Base-by-base conservation (phyloP, 1,140 invertebrate species). In the Pogonognathellus flavescens region DNA sequence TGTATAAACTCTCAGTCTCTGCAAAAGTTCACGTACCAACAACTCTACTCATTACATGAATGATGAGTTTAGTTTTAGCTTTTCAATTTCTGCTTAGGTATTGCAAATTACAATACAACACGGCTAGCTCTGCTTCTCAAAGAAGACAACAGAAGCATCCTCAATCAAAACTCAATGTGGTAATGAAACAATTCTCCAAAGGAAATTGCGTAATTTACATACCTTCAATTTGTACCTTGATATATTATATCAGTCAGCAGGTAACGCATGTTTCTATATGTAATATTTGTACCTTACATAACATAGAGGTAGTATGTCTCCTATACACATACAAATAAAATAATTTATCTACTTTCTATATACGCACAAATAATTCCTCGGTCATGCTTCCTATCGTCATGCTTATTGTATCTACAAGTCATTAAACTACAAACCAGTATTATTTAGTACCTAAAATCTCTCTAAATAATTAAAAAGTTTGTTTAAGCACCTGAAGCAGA, bases 401-500 rank as follows among this genome's bases (percentile, higher is more conserved):
- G 31, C 31, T n/a, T n/a, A n/a, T n/a, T n/a, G n/a, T n/a, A n/a
- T n/a, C n/a, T n/a, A n/a, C n/a, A n/a, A n/a, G n/a, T n/a, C n/a
- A n/a, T n/a, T n/a, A n/a, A n/a, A 41, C 31, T 41, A 60, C 6
- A 60, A 60, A 60, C 22, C 10, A 0, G 25, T 10, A 57, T 8
- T 53, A 53, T 52, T 55, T 52, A 52, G 11, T 81, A 41, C n/a
- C n/a, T n/a, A n/a, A n/a, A n/a, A 55, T 81, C 49, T 25, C 53
- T 14, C 6, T 53, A 22, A 57, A 82, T 41, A 53, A 20, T 55
- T 22, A 22, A 59, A 25, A 59, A 57, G 72, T 13, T 8, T 10
- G 18, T 53, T 70, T 11, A 6, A 97, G 96, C 89, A 96, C 95
- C 91, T 98, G 96, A 13, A 98, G 93, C 84, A 98, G 92, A 91